Evolutionary conservation across 2,113 vertebrate genomes (phyloP).

Genomic region (Zingel zingel): DNA sequence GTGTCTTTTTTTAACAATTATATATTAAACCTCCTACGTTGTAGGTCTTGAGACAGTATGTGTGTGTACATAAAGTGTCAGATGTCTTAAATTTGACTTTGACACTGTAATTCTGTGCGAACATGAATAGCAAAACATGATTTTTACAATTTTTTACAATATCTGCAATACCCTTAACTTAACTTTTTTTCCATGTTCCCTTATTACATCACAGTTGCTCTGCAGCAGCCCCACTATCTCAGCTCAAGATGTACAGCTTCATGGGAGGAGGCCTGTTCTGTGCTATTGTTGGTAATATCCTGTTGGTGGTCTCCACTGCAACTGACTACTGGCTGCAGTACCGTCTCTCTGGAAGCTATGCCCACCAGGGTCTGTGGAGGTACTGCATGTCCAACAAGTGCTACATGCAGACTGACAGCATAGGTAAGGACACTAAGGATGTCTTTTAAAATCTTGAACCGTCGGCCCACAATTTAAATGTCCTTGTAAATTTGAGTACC

Average conservation of each 20-base stretch:
- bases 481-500: not conserved
- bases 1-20: not conserved
- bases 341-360: constrained; percentile 87
- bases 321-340: constrained; percentile 94
- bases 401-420: constrained; percentile 89
- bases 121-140: not conserved
- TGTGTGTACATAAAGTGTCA: not conserved
- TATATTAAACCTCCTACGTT: not conserved
- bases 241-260: constrained; percentile 89
- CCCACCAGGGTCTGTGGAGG: constrained; percentile 91
- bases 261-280: constrained; percentile 92
- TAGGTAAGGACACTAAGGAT: constrained; percentile 81
- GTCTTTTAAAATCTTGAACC: not conserved
- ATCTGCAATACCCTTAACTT: not conserved
- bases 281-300: constrained; percentile 88
- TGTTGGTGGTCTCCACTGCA: constrained; percentile 87
- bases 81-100: not conserved
- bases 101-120: not conserved
- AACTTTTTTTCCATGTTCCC: not conserved
- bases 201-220: constrained; percentile 59
- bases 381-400: constrained; percentile 89
- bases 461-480: not conserved
- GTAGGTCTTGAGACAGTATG: not conserved
- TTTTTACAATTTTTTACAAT: not conserved
- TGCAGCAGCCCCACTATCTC: constrained; percentile 42